phyloP scores from a whole-genome alignment of 1,140 invertebrate genomes.

The Lineus longissimus region DNA sequence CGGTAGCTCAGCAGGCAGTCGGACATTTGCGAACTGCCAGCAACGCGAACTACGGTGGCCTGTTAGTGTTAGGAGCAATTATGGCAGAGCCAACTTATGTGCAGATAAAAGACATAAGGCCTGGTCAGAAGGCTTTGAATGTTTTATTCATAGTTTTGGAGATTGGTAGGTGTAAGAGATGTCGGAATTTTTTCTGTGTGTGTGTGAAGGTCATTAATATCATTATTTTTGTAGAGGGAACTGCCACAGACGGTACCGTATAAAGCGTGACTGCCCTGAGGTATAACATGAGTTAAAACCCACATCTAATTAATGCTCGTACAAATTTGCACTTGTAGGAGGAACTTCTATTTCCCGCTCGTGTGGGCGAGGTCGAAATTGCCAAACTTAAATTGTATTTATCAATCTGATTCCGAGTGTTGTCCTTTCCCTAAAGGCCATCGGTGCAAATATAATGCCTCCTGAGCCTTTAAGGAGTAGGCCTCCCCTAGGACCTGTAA shows the following conservation, averaged over 20 bases:
- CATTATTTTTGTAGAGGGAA: neutral
- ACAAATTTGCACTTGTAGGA: slow-evolving; percentile 5
- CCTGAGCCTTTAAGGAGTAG: too few relatives aligned
- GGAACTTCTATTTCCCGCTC: too few relatives aligned
- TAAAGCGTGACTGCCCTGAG: neutral
- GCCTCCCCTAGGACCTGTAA: too few relatives aligned
- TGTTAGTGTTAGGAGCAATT: neutral
- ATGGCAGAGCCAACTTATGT: slow-evolving; percentile 28
- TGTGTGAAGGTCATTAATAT: slow-evolving; percentile 4
- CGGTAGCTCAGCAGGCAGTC: too few relatives aligned
- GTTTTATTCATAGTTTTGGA: slow-evolving; percentile 90
- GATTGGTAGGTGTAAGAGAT: slow-evolving; percentile 62
- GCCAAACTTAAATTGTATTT: too few relatives aligned
- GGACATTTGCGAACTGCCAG: too few relatives aligned
- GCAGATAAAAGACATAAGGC: slow-evolving; percentile 51
- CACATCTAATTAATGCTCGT: neutral
- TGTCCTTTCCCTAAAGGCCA: too few relatives aligned
- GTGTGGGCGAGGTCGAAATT: too few relatives aligned
- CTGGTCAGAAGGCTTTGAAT: slow-evolving; percentile 86
- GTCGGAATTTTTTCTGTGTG: neutral
- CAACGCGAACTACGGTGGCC: too few relatives aligned
- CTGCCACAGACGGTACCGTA: neutral
- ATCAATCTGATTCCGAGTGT: too few relatives aligned
- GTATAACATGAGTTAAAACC: neutral
- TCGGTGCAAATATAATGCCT: too few relatives aligned